Percentiles rank a stretch among this genome's conserved stretches.
Conservation (phyloP, 2,888 invertebrate species). For the Agrotis ipsilon region DNA sequence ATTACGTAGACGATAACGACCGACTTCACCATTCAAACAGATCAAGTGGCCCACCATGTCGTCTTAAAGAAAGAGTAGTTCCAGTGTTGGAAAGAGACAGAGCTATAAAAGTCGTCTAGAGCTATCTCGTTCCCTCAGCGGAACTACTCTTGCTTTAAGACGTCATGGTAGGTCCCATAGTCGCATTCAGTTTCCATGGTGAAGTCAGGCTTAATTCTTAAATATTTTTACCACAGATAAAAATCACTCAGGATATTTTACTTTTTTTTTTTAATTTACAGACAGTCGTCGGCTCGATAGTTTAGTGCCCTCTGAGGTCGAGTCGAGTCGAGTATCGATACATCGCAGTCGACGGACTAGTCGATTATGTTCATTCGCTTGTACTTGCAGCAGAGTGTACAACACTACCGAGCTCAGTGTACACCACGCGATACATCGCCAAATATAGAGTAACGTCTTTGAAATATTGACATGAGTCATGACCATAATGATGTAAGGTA, state of each 20-base stretch:
- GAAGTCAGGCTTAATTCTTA: too few relatives aligned
- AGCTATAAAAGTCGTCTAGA: too few relatives aligned
- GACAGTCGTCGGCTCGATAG: constrained; percentile 11
- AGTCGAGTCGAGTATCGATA: constrained; percentile 3
- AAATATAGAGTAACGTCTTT: neutral
- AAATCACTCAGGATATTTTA: neutral
- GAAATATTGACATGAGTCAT: neutral
- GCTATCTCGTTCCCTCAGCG: too few relatives aligned
- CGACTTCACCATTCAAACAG: too few relatives aligned
- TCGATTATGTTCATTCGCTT: constrained; percentile 29
- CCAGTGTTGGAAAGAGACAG: too few relatives aligned
- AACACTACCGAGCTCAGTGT: constrained; percentile 7
- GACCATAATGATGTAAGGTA: neutral
- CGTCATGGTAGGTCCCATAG: too few relatives aligned
- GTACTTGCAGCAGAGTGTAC: constrained; percentile 7
- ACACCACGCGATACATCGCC: neutral
- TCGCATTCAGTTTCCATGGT: too few relatives aligned
- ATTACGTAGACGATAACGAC: too few relatives aligned
- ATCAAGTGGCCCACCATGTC: too few relatives aligned
- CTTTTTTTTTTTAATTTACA: neutral
- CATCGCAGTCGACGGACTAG: constrained; percentile 17
- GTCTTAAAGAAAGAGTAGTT: too few relatives aligned
- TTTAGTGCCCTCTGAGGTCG: neutral
- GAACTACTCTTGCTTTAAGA: too few relatives aligned
- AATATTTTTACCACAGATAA: too few relatives aligned